phyloP scores from a whole-genome alignment of 1,140 invertebrate genomes.

The Drosophila mauritiana region DNA sequence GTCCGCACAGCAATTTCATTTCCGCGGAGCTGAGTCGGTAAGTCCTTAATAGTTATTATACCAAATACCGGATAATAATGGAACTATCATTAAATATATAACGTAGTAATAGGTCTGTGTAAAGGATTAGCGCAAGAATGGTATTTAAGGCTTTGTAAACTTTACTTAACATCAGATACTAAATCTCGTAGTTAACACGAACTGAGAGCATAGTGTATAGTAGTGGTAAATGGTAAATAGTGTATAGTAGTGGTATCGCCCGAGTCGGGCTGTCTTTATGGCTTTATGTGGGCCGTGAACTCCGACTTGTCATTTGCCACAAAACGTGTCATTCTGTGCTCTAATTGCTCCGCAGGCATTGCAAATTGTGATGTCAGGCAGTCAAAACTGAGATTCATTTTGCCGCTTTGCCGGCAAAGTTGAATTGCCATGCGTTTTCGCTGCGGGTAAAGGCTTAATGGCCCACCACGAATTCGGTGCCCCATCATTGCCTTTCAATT shows the following conservation, averaged over 20 bases:
- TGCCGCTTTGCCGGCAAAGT: constrained; percentile 9
- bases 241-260: too few relatives aligned
- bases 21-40: constrained; percentile 94
- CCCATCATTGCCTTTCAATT: constrained; percentile 61
- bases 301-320: constrained; percentile 9
- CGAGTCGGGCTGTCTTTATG: not conserved
- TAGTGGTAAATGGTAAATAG: too few relatives aligned
- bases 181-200: not conserved
- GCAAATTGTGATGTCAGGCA: constrained; percentile 60
- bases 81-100: too few relatives aligned
- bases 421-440: constrained; percentile 20
- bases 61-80: too few relatives aligned
- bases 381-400: constrained; percentile 48
- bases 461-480: not conserved
- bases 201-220: too few relatives aligned
- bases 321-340: constrained; percentile 55
- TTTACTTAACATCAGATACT: too few relatives aligned
- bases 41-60: constrained; percentile 39
- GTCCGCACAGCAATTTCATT: constrained; percentile 93
- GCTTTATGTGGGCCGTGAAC: not conserved
- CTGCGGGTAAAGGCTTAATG: constrained; percentile 33
- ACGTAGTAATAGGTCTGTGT: too few relatives aligned
- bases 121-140: too few relatives aligned
- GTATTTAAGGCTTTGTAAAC: too few relatives aligned
- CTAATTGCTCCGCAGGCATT: constrained; percentile 57